phyloP scores from a whole-genome alignment of 1,140 invertebrate genomes.

The Centruroides vittatus region DNA sequence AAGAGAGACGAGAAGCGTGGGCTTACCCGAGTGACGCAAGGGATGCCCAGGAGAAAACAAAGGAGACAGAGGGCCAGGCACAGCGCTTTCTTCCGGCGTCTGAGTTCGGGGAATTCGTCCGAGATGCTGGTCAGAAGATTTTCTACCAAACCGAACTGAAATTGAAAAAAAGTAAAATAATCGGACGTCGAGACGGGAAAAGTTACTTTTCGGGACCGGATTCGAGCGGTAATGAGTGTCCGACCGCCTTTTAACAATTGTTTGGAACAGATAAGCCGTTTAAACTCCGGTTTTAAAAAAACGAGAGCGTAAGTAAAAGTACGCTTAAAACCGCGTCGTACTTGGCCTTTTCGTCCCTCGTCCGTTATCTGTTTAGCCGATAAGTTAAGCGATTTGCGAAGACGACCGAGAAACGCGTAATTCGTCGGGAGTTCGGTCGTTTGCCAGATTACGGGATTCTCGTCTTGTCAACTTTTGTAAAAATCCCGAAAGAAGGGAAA shows the following conservation, averaged over 20 bases:
- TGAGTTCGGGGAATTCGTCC: conserved; percentile 15
- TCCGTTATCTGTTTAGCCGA: too few species aligned
- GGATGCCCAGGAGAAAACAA: conserved; percentile 14
- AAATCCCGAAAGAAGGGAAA: too few species aligned
- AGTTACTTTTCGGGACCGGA: neutral
- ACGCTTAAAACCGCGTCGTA: too few species aligned
- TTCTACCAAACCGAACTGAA: conserved; percentile 18
- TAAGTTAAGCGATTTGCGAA: too few species aligned
- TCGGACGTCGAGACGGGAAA: too few species aligned
- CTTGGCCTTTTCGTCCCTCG: too few species aligned
- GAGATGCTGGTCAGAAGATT: conserved; percentile 17
- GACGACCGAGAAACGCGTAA: too few species aligned
- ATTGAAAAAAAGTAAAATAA: neutral
- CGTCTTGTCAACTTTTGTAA: too few species aligned
- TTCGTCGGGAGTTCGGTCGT: too few species aligned
- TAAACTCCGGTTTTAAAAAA: neutral
- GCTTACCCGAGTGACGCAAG: conserved; percentile 15
- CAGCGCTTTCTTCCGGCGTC: conserved; percentile 3
- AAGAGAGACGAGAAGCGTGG: neutral
- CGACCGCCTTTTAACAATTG: neutral
- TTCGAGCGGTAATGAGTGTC: neutral
- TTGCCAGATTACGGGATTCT: too few species aligned
- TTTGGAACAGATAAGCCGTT: neutral
- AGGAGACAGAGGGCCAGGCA: conserved; percentile 9
- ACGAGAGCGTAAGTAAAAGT: too few species aligned